phyloP scores from a whole-genome alignment of 1,140 invertebrate species.

The Lineus longissimus region DNA sequence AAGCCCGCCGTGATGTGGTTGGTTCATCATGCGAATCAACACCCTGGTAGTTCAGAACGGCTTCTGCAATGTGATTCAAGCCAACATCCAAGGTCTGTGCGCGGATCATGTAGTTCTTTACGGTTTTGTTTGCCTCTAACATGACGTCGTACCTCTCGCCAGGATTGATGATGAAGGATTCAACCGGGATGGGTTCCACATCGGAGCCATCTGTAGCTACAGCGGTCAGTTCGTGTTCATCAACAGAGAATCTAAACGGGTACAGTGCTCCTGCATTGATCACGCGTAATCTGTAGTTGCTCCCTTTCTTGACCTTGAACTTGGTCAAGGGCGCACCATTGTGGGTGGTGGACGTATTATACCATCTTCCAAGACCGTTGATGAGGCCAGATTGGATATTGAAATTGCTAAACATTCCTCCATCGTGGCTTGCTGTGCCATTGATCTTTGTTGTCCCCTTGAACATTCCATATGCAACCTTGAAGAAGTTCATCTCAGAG shows the following conservation, averaged over 20 bases:
- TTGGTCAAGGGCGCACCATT: slow-evolving; percentile 17
- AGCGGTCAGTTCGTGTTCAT: slow-evolving; percentile 70
- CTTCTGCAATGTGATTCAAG: slow-evolving; percentile 67
- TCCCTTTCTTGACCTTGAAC: slow-evolving; percentile 23
- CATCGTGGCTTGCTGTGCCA: slow-evolving; percentile 60
- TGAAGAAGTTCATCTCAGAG: slow-evolving; percentile 61
- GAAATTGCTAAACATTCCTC: slow-evolving; percentile 26
- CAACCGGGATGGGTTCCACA: slow-evolving; percentile 68
- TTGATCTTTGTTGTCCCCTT: slow-evolving; percentile 72
- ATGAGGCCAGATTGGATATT: slow-evolving; percentile 19
- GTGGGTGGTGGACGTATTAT: background rate
- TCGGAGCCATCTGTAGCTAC: slow-evolving; percentile 77
- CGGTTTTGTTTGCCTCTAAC: slow-evolving; percentile 66
- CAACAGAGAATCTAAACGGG: slow-evolving; percentile 77
- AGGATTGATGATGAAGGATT: slow-evolving; percentile 76
- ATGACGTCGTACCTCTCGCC: slow-evolving; percentile 85
- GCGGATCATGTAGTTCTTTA: slow-evolving; percentile 79
- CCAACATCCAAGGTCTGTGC: slow-evolving; percentile 64
- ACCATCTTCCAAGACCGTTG: slow-evolving; percentile 3
- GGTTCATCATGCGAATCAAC: slow-evolving; percentile 59
- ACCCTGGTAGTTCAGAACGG: slow-evolving; percentile 72
- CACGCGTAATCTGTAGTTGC: slow-evolving; percentile 73
- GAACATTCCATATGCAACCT: slow-evolving; percentile 71
- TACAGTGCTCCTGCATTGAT: slow-evolving; percentile 83
- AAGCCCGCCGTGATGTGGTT: background rate